A percentile compares a stretch with the other conserved stretches of the same genome.
Evolutionary conservation across 2,797 vertebrate genomes (phyloP).

Genomic region (Arnoldichthys spilopterus): DNA sequence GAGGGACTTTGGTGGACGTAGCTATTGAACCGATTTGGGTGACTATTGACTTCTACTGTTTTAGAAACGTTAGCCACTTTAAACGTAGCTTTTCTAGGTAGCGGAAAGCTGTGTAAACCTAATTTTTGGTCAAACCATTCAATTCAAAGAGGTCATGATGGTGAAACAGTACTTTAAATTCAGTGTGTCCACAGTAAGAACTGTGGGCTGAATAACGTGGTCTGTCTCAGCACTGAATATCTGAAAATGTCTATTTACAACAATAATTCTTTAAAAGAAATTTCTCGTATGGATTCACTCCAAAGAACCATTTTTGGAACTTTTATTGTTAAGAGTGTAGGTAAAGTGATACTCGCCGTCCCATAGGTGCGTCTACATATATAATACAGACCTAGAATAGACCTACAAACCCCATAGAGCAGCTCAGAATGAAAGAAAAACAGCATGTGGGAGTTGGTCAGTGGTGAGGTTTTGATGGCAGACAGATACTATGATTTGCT

Average conservation of each 20-base stretch:
- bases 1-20: too few relatives aligned
- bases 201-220: too few relatives aligned
- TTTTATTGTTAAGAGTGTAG: not conserved
- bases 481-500: slow-evolving; percentile 65
- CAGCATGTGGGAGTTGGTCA: slow-evolving; percentile 48
- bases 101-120: too few relatives aligned
- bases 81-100: too few relatives aligned
- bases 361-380: not conserved
- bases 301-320: not conserved
- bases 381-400: too few relatives aligned
- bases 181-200: too few relatives aligned
- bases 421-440: slow-evolving; percentile 68
- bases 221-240: too few relatives aligned
- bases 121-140: not conserved
- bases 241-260: too few relatives aligned
- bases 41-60: too few relatives aligned
- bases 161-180: too few relatives aligned
- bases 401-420: slow-evolving; percentile 78
- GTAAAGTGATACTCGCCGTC: not conserved
- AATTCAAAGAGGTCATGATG: not conserved
- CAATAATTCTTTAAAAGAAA: not conserved
- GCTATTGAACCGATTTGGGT: too few relatives aligned
- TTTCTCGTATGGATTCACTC: not conserved
- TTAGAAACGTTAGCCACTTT: too few relatives aligned
- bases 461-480: slow-evolving; percentile 52